Conservation (phyloP, 2,797 vertebrate genomes). For the Picus viridis region DNA sequence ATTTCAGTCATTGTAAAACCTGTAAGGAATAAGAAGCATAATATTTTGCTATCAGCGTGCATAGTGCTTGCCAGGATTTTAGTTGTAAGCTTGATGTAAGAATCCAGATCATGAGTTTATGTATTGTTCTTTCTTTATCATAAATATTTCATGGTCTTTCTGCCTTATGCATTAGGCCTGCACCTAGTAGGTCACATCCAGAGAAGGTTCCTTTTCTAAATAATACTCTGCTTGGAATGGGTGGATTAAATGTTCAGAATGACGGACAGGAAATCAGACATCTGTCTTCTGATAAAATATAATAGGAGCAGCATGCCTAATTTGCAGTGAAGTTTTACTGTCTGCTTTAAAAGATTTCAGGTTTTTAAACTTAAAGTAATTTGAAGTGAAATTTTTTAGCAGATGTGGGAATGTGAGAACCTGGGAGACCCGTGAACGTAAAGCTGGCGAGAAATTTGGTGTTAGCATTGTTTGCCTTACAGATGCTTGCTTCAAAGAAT, state of each 20-base stretch:
- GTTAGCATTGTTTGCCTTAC: neutral
- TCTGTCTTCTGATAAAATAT: neutral
- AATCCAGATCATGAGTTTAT: no score
- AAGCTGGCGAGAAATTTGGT: neutral
- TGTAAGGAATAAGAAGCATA: no score
- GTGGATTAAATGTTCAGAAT: neutral
- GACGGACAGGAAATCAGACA: neutral
- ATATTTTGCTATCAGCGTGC: no score
- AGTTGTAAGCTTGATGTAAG: neutral
- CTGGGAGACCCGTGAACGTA: neutral
- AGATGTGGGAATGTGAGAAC: neutral
- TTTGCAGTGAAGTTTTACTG: neutral
- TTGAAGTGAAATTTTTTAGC: neutral
- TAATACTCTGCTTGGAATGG: neutral
- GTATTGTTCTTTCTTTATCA: neutral
- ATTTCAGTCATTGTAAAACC: no score
- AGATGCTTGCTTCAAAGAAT: neutral
- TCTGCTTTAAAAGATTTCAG: neutral
- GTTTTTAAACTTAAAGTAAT: neutral
- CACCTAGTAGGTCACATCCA: neutral
- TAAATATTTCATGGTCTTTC: neutral
- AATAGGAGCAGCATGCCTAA: neutral
- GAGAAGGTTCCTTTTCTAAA: neutral
- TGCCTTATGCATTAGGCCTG: neutral
- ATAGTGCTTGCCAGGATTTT: no score